A percentile compares a stretch with the other conserved stretches of the same genome.
phyloP scores from a whole-genome alignment of 1,140 invertebrate species.

The Gryllus bimaculatus region DNA sequence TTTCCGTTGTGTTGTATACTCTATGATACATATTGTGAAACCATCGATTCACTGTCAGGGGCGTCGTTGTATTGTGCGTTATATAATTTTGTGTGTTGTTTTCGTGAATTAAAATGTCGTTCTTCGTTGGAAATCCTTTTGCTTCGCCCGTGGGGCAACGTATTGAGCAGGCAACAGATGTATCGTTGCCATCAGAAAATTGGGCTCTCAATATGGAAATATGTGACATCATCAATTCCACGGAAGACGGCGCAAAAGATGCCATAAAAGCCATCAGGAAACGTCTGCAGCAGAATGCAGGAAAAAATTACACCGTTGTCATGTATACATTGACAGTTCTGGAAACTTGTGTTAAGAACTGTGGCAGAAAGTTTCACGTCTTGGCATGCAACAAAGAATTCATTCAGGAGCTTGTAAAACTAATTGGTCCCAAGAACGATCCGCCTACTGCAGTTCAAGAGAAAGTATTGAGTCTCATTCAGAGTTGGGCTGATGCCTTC shows the following conservation, averaged over 20 bases:
- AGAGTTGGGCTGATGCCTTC: slow-evolving; percentile 98
- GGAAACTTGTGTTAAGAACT: slow-evolving; percentile 99
- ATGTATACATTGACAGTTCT: slow-evolving; percentile 92
- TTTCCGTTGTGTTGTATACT: neutral
- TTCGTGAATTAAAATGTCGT: slow-evolving; percentile 42
- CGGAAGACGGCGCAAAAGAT: slow-evolving; percentile 91
- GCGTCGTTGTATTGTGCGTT: neutral
- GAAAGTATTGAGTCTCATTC: slow-evolving; percentile 68
- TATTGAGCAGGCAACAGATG: slow-evolving; percentile 95
- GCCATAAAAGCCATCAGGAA: slow-evolving; percentile 93
- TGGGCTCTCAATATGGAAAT: slow-evolving; percentile 99
- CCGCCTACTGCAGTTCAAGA: slow-evolving; percentile 92
- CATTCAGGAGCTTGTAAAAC: slow-evolving; percentile 71
- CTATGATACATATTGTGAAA: neutral
- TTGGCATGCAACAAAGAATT: slow-evolving; percentile 94
- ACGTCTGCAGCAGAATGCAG: slow-evolving; percentile 80
- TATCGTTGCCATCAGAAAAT: slow-evolving; percentile 81
- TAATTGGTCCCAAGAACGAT: slow-evolving; percentile 92
- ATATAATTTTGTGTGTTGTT: neutral
- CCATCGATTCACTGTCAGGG: neutral
- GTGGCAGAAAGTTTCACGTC: slow-evolving; percentile 87
- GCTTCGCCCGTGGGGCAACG: slow-evolving; percentile 84
- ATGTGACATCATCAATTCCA: slow-evolving; percentile 95
- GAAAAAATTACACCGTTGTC: slow-evolving; percentile 93
- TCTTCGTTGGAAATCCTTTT: slow-evolving; percentile 92